Conservation (phyloP, 2,113 vertebrate species). For the Proterorhinus semilunaris region DNA sequence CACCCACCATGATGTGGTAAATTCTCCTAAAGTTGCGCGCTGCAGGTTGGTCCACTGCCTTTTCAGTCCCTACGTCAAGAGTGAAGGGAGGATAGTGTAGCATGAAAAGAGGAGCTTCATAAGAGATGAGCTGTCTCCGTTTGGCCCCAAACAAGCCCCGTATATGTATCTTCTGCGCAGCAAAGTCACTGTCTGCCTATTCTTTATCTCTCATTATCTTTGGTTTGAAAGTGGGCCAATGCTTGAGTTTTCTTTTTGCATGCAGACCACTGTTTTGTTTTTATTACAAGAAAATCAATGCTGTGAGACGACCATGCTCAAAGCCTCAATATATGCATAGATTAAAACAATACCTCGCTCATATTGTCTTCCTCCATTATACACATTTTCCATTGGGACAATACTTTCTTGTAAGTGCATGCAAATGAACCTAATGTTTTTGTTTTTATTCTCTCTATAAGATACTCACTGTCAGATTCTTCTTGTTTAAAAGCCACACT, state of each 20-base stretch:
- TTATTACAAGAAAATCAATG: constrained; percentile 51
- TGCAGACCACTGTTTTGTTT: constrained; percentile 21
- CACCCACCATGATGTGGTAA: constrained; percentile 63
- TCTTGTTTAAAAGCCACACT: constrained; percentile 5
- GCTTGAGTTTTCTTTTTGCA: constrained; percentile 53
- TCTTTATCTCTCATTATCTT: constrained; percentile 74
- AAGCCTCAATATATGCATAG: constrained; percentile 50
- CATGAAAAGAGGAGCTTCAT: constrained; percentile 43
- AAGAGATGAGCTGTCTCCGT: constrained; percentile 62
- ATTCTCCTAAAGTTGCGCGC: constrained; percentile 57
- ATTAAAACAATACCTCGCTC: constrained; percentile 68
- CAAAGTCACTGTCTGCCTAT: constrained; percentile 53
- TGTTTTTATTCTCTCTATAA: constrained; percentile 47
- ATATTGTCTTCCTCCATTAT: constrained; percentile 39
- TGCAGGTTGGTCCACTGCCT: constrained; percentile 45
- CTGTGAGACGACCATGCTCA: constrained; percentile 40
- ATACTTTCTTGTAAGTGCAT: constrained; percentile 36
- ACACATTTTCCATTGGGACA: constrained; percentile 54
- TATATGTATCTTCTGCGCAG: constrained; percentile 53
- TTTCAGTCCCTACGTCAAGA: constrained; percentile 9
- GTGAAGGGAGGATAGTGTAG: constrained; percentile 19
- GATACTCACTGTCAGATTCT: constrained; percentile 61
- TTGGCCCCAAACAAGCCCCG: constrained; percentile 56
- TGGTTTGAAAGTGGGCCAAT: constrained; percentile 55
- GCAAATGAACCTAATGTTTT: constrained; percentile 55